phyloP scores from a whole-genome alignment of 2,888 invertebrate genomes.

The Calameuta idolon region DNA sequence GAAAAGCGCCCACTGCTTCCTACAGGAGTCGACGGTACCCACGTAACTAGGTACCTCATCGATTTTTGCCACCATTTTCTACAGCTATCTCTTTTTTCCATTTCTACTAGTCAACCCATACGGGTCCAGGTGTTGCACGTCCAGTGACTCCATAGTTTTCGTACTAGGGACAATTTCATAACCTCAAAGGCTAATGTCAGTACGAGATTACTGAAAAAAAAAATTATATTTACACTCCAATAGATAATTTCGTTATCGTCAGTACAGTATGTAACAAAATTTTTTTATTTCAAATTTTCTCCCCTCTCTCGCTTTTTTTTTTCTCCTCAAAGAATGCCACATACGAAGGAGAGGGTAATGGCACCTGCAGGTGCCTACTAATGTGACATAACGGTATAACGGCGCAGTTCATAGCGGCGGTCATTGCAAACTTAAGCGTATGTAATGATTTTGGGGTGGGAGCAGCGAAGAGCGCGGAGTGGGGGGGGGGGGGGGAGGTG shows the following conservation, averaged over 20 bases:
- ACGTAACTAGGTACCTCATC: neutral
- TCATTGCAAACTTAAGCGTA: conserved; percentile 53
- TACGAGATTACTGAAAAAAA: neutral
- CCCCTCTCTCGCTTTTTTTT: conserved; percentile 16
- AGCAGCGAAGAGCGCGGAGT: conserved; percentile 27
- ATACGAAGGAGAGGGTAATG: conserved; percentile 41
- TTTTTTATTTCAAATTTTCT: conserved; percentile 5
- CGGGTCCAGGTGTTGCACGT: neutral
- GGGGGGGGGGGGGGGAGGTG: conserved; percentile 31
- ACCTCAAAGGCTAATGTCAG: too few species aligned
- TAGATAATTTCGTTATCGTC: neutral
- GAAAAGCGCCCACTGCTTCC: neutral
- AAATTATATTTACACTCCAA: neutral
- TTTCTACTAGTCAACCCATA: neutral
- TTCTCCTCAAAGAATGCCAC: conserved; percentile 35
- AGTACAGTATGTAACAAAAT: neutral
- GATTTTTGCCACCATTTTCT: conserved; percentile 1
- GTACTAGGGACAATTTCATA: neutral
- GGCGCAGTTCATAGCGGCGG: conserved; percentile 50
- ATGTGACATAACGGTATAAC: conserved; percentile 66
- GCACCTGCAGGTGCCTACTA: conserved; percentile 61
- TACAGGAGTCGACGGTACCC: neutral
- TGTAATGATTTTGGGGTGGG: conserved; percentile 53
- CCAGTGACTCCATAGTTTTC: neutral
- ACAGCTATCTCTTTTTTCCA: neutral